phyloP scores from a whole-genome alignment of 2,888 invertebrate species.

The Bursaphelenchus okinawaensis region DNA sequence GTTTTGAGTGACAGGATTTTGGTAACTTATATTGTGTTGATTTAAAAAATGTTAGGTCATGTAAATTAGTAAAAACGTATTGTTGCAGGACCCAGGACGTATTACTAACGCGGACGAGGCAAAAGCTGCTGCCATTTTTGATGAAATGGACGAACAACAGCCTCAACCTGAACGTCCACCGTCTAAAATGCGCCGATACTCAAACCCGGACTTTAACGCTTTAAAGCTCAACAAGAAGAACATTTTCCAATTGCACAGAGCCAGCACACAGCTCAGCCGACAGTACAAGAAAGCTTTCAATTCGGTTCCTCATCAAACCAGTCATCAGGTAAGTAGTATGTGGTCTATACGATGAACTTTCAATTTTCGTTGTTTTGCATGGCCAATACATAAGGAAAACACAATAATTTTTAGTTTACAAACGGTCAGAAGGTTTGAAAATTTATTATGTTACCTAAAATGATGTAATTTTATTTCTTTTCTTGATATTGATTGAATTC shows the following conservation, averaged over 20 bases:
- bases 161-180: background rate
- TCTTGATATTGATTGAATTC: background rate
- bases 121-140: background rate
- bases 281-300: background rate
- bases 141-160: background rate
- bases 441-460: too few species aligned
- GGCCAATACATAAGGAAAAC: too few species aligned
- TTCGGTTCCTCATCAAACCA: background rate
- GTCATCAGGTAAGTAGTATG: background rate
- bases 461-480: background rate
- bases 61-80: background rate
- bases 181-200: background rate
- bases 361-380: too few species aligned
- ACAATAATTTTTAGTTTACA: too few species aligned
- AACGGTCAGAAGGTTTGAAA: too few species aligned
- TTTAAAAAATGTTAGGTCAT: background rate
- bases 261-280: background rate
- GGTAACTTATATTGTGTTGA: too few species aligned
- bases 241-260: background rate
- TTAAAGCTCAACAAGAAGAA: background rate
- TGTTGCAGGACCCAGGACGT: background rate
- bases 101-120: slow-evolving; percentile 6
- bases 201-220: background rate
- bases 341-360: too few species aligned
- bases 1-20: too few species aligned